A percentile compares a stretch with the other conserved stretches of the same genome.
Evolutionary conservation across 23 tunicate species (phyloP).

Genomic region (Botrylloides violaceus): DNA sequence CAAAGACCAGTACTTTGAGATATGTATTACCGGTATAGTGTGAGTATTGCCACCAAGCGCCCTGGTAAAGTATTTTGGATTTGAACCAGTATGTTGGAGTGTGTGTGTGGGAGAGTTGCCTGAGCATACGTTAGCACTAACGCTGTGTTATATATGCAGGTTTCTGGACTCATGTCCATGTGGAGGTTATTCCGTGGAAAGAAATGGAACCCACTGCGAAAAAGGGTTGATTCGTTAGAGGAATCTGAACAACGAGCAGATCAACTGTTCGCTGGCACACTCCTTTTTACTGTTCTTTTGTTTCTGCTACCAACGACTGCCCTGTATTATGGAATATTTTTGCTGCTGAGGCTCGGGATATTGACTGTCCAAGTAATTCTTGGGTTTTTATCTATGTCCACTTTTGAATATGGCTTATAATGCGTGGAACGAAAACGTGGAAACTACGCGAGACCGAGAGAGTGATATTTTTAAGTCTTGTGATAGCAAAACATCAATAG

Average conservation of each 20-base stretch:
- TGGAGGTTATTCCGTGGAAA: constrained; percentile 76
- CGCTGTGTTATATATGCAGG: constrained; percentile 30
- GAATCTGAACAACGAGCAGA: constrained; percentile 35
- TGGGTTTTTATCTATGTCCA: not conserved
- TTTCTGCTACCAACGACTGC: constrained; percentile 82
- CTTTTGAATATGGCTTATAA: too few species aligned
- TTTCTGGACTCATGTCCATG: constrained; percentile 66
- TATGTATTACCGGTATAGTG: too few species aligned
- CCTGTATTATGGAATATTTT: constrained; percentile 75
- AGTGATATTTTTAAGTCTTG: too few species aligned
- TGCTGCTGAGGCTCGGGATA: constrained; percentile 38
- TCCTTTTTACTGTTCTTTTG: constrained; percentile 55
- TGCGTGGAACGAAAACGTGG: too few species aligned
- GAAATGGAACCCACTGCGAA: constrained; percentile 74
- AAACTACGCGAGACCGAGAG: too few species aligned
- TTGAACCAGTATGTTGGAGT: too few species aligned
- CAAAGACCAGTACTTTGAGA: too few species aligned
- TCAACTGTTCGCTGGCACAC: constrained; percentile 73
- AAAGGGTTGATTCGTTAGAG: constrained; percentile 61
- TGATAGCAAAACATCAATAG: too few species aligned
- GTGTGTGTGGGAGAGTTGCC: too few species aligned
- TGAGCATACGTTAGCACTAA: too few species aligned
- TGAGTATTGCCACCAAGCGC: too few species aligned
- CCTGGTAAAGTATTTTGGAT: too few species aligned
- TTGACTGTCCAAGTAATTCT: constrained; percentile 31